phyloP scores from a whole-genome alignment of 1,140 invertebrate genomes.

The Drosophila bifasciata region DNA sequence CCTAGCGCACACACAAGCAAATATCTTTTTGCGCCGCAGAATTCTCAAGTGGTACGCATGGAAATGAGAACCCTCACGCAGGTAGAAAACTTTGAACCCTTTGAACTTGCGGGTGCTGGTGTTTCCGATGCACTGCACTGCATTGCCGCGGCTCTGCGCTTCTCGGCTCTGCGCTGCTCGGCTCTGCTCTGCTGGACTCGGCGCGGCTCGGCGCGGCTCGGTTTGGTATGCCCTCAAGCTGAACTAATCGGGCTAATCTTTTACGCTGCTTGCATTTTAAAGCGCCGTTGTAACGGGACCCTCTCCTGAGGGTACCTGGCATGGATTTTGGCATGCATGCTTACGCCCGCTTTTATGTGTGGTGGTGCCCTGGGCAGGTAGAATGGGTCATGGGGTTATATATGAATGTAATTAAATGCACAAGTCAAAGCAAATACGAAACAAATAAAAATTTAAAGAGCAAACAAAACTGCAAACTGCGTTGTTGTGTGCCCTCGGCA shows the following conservation, averaged over 20 bases:
- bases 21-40: neutral
- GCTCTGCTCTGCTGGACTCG: no score
- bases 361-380: no score
- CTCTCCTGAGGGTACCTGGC: neutral
- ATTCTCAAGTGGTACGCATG: no score
- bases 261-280: conserved; percentile 81
- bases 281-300: conserved; percentile 26
- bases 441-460: conserved; percentile 22
- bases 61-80: no score
- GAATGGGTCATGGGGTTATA: neutral
- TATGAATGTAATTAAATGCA: conserved; percentile 67
- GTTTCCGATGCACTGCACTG: conserved; percentile 29
- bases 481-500: neutral
- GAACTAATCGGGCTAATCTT: conserved; percentile 81
- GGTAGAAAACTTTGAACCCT: conserved; percentile 2
- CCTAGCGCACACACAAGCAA: neutral
- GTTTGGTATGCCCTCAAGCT: conserved; percentile 50
- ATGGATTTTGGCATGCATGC: conserved; percentile 66
- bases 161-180: no score
- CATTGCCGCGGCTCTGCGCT: no score
- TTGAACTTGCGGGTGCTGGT: conserved; percentile 61
- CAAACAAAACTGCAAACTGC: conserved; percentile 1
- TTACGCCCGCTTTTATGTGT: conserved; percentile 39
- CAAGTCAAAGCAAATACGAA: conserved; percentile 20
- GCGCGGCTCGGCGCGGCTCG: no score